Conservation (phyloP, 2,797 vertebrate species). For the Austrolebias charrua region DNA sequence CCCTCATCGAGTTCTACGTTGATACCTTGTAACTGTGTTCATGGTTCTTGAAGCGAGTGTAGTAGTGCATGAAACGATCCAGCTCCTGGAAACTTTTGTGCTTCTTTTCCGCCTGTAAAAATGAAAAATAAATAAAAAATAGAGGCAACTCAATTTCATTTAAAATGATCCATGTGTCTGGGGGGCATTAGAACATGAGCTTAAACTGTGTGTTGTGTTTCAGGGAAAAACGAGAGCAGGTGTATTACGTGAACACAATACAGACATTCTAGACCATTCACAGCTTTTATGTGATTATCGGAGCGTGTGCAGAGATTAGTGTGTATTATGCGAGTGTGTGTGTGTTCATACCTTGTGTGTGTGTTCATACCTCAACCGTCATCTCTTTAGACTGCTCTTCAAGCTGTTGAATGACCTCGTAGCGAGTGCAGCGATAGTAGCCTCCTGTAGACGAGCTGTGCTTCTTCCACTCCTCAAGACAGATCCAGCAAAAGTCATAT, state of each 20-base stretch:
- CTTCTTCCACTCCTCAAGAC: constrained; percentile 99
- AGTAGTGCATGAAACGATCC: constrained; percentile 99
- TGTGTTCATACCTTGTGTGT: constrained; percentile 76
- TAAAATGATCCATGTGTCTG: not conserved
- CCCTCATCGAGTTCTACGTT: not conserved
- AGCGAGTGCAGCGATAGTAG: constrained; percentile 98
- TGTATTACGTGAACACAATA: not conserved
- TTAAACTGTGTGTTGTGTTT: too few species aligned
- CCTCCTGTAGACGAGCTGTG: constrained; percentile 99
- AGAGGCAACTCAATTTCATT: constrained; percentile 8
- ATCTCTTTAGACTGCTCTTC: constrained; percentile 99
- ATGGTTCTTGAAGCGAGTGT: constrained; percentile 98
- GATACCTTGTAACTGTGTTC: constrained; percentile 96
- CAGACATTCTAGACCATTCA: not conserved
- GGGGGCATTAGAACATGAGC: not conserved
- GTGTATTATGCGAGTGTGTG: not conserved
- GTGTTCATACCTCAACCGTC: constrained; percentile 89
- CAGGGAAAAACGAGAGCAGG: constrained; percentile 5
- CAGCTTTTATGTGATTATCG: not conserved
- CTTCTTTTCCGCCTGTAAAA: constrained; percentile 94
- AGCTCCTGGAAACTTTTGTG: constrained; percentile 98
- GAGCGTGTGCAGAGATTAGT: not conserved
- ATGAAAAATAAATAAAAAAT: not conserved
- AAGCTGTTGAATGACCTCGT: constrained; percentile 97
- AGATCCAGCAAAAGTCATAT: constrained; percentile 99